Conservation (phyloP, 2,888 invertebrate genomes). For the Acleris laterana region DNA sequence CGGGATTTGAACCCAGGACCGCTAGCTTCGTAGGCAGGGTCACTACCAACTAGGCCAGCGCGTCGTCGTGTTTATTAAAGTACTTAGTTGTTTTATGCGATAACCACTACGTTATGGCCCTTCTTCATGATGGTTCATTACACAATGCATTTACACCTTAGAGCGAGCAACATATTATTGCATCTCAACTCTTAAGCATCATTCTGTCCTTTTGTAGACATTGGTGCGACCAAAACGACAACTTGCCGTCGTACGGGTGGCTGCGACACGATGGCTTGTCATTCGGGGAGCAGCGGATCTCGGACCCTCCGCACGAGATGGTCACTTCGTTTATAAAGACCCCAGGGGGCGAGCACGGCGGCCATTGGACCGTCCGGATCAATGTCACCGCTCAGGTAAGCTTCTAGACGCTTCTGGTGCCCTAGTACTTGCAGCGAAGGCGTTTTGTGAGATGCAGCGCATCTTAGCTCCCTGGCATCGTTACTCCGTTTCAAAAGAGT, state of each 20-base stretch:
- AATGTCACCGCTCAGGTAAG: slow-evolving; percentile 66
- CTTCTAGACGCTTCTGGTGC: neutral
- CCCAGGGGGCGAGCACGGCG: slow-evolving; percentile 91
- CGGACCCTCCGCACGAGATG: slow-evolving; percentile 90
- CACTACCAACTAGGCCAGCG: too few species aligned
- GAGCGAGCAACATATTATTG: too few species aligned
- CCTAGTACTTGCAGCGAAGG: slow-evolving; percentile 86
- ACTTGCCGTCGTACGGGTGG: slow-evolving; percentile 94
- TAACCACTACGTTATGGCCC: too few species aligned
- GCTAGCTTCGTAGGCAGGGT: too few species aligned
- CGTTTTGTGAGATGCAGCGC: slow-evolving; percentile 93
- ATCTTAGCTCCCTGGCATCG: slow-evolving; percentile 84
- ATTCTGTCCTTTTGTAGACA: too few species aligned
- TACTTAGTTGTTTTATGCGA: too few species aligned
- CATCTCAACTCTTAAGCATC: too few species aligned
- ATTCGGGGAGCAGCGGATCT: slow-evolving; percentile 96
- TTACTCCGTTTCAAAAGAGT: slow-evolving; percentile 88
- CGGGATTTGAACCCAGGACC: too few species aligned
- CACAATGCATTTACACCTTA: too few species aligned
- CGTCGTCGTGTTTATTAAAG: too few species aligned
- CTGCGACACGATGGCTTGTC: slow-evolving; percentile 94
- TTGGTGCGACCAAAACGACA: slow-evolving; percentile 96
- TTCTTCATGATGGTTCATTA: too few species aligned
- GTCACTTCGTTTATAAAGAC: slow-evolving; percentile 95
- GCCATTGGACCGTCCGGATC: slow-evolving; percentile 96